Percentiles rank a stretch among this genome's conserved stretches.
phyloP scores from a whole-genome alignment of 2,113 vertebrate species.

The Stegastes partitus region DNA sequence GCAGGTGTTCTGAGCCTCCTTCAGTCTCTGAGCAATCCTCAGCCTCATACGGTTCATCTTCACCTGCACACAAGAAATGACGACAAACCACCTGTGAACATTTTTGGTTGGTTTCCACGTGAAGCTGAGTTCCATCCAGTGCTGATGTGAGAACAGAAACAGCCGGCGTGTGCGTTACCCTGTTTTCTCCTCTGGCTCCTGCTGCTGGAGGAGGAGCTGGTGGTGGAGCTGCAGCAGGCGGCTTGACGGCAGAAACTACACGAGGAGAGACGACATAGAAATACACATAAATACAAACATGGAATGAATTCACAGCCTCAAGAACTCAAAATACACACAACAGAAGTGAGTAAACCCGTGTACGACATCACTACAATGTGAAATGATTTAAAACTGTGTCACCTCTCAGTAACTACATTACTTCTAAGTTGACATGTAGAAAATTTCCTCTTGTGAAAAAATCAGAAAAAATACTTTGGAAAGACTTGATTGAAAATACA shows the following conservation, averaged over 20 bases:
- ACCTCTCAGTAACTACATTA: too few species aligned
- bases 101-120: background rate
- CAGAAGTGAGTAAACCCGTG: too few species aligned
- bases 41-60: slow-evolving; percentile 97
- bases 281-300: background rate
- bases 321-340: too few species aligned
- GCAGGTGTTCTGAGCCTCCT: slow-evolving; percentile 96
- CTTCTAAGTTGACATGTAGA: too few species aligned
- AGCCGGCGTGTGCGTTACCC: slow-evolving; percentile 84
- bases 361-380: too few species aligned
- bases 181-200: slow-evolving; percentile 90
- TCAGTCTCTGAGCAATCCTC: slow-evolving; percentile 95
- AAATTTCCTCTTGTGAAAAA: too few species aligned
- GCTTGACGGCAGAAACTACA: slow-evolving; percentile 90
- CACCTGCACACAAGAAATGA: slow-evolving; percentile 82
- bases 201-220: slow-evolving; percentile 56
- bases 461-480: too few species aligned
- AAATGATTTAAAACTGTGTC: too few species aligned
- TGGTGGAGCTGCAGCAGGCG: slow-evolving; percentile 80
- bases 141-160: background rate
- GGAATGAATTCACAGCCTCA: background rate
- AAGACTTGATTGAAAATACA: too few species aligned
- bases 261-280: slow-evolving; percentile 8
- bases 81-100: background rate
- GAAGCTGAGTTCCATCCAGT: background rate